Evolutionary conservation across 2,113 vertebrate genomes (phyloP).

Genomic region (Trogon surrucura): DNA sequence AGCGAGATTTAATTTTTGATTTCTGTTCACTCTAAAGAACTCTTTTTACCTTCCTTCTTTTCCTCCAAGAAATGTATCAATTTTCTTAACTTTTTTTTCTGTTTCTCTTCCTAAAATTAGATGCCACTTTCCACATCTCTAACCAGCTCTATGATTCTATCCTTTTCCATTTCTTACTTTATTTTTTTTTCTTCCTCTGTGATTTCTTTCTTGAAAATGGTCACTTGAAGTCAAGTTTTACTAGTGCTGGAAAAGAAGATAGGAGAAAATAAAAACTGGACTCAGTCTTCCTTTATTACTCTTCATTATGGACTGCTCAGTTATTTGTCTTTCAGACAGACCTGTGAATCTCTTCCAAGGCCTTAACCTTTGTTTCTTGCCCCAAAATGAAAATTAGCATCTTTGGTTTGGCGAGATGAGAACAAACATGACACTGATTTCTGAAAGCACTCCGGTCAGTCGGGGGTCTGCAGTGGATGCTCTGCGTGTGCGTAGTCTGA

Average conservation of each 20-base stretch:
- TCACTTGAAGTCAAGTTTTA: background rate
- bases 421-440: background rate
- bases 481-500: background rate
- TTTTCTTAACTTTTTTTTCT: slow-evolving; percentile 24
- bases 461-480: background rate
- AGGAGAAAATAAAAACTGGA: background rate
- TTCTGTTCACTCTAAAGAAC: background rate
- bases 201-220: background rate
- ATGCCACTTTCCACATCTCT: background rate
- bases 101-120: slow-evolving; percentile 27
- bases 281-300: background rate
- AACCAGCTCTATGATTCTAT: background rate
- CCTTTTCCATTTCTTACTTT: background rate
- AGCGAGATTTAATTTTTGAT: background rate
- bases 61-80: background rate
- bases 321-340: background rate
- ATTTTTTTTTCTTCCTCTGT: background rate
- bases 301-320: background rate
- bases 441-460: background rate
- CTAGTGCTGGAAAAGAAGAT: background rate
- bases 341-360: background rate
- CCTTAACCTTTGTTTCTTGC: background rate
- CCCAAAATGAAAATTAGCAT: background rate
- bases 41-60: background rate
- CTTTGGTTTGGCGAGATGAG: background rate